These are phyloP conservation scores for Nephotettix cincticeps DNA, from an alignment of 1,140 invertebrate species.

Conservation along the genomic window DNA sequence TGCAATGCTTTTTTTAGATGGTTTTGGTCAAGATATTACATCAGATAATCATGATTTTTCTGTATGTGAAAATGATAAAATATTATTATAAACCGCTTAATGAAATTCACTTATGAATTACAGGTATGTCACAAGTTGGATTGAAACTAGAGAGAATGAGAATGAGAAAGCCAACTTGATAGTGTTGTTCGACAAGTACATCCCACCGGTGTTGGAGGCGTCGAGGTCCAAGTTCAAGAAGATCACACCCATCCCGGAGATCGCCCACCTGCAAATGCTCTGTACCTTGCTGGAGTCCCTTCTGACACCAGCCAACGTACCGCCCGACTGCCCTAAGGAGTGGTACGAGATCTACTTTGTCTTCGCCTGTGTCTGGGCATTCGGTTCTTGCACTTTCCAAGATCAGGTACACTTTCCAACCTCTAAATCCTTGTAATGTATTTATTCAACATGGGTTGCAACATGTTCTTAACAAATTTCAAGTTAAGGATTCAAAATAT, in stretches of 20 bases:
- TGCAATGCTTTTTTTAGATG: no score
- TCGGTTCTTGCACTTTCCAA: constrained; percentile 87
- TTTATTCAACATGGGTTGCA: no score
- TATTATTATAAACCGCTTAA: no score
- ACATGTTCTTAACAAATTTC: no score
- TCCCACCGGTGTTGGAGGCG: constrained; percentile 80
- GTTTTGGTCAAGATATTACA: no score
- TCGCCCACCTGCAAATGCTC: constrained; percentile 87
- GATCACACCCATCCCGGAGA: constrained; percentile 88
- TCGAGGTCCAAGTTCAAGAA: constrained; percentile 81
- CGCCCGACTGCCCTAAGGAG: constrained; percentile 86
- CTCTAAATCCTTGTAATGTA: no score
- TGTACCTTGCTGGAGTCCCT: constrained; percentile 88
- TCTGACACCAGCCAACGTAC: constrained; percentile 74
- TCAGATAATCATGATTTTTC: no score
- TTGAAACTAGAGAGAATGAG: constrained; percentile 72
- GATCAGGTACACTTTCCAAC: no score
- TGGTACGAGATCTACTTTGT: constrained; percentile 94
- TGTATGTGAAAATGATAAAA: no score
- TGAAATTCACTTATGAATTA: no score
- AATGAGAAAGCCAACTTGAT: constrained; percentile 77
- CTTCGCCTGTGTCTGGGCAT: constrained; percentile 90
- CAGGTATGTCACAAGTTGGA: constrained; percentile 79
- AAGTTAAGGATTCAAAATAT: no score
- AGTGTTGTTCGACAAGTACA: constrained; percentile 93